Evolutionary conservation across 2,888 invertebrate species (phyloP).

Genomic region (Acrobasis suavella): DNA sequence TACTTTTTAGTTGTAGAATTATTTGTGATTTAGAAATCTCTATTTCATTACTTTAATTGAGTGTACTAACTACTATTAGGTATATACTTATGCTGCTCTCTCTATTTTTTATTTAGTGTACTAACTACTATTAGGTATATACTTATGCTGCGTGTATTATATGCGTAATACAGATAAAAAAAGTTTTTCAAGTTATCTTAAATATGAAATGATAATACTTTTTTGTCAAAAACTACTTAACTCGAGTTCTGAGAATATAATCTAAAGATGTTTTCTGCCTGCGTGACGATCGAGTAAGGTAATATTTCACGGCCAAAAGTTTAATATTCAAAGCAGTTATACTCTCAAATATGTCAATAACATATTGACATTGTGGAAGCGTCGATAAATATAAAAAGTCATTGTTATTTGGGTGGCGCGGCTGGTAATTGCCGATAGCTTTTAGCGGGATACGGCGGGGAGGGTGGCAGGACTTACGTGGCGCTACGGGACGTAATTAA

Average conservation of each 20-base stretch:
- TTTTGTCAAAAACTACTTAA: neutral
- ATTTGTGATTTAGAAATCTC: neutral
- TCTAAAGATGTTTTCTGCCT: neutral
- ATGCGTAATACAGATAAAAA: no score
- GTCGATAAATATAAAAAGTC: constrained; percentile 24
- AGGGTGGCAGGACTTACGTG: constrained; percentile 18
- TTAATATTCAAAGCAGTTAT: constrained; percentile 9
- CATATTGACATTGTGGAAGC: constrained; percentile 16
- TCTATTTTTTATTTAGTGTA: no score
- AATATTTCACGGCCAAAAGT: neutral
- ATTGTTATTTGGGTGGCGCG: constrained; percentile 34
- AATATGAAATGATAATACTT: neutral
- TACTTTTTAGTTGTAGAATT: constrained; percentile 25
- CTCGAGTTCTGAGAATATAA: neutral
- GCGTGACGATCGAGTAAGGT: neutral
- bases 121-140: no score
- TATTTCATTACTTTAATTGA: no score
- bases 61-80: no score
- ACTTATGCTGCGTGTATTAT: no score
- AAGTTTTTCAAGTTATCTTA: neutral
- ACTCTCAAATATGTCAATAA: constrained; percentile 20
- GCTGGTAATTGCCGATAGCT: constrained; percentile 42
- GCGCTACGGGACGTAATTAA: constrained; percentile 38
- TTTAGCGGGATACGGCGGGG: constrained; percentile 33
- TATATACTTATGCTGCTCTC: no score